Percentiles rank a stretch among this genome's conserved stretches.
These are phyloP conservation scores for Canis aureus DNA, from an alignment of 2,113 vertebrate genomes.

Conservation along the genomic window DNA sequence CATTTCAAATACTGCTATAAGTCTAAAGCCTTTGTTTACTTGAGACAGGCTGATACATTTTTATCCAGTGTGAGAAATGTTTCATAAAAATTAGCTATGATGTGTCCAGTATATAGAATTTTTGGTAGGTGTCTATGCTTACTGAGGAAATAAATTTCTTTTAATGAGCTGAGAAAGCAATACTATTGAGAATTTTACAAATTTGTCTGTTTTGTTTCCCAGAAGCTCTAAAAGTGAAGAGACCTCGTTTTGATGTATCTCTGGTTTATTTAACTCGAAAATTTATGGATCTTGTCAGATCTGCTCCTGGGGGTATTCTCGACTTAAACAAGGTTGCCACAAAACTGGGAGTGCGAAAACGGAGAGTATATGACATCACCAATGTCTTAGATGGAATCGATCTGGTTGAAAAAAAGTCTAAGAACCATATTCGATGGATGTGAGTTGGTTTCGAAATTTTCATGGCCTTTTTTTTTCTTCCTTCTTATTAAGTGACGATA, in stretches of 20 bases:
- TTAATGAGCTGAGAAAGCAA: background rate
- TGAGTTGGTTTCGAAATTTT: slow-evolving; percentile 86
- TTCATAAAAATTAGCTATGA: background rate
- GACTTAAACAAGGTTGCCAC: slow-evolving; percentile 91
- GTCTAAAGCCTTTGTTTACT: background rate
- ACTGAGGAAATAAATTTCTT: background rate
- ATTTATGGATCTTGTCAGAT: slow-evolving; percentile 92
- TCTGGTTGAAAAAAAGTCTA: slow-evolving; percentile 91
- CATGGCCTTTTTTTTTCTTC: too few species aligned
- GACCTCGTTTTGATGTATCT: slow-evolving; percentile 90
- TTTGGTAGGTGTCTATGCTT: background rate
- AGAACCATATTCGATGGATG: slow-evolving; percentile 94
- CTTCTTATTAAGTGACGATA: background rate
- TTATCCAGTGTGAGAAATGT: background rate
- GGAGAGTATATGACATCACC: slow-evolving; percentile 95
- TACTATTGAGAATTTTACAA: background rate
- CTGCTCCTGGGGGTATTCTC: slow-evolving; percentile 89
- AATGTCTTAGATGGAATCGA: slow-evolving; percentile 92
- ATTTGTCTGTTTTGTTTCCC: slow-evolving; percentile 72
- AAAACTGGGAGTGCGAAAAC: slow-evolving; percentile 89
- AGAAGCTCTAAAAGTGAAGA: slow-evolving; percentile 84
- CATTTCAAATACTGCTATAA: background rate
- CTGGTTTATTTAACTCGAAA: slow-evolving; percentile 90
- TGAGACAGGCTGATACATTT: background rate
- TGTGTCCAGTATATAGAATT: background rate